phyloP scores from a whole-genome alignment of 2,113 vertebrate species.

The Entomyzon cyanotis region DNA sequence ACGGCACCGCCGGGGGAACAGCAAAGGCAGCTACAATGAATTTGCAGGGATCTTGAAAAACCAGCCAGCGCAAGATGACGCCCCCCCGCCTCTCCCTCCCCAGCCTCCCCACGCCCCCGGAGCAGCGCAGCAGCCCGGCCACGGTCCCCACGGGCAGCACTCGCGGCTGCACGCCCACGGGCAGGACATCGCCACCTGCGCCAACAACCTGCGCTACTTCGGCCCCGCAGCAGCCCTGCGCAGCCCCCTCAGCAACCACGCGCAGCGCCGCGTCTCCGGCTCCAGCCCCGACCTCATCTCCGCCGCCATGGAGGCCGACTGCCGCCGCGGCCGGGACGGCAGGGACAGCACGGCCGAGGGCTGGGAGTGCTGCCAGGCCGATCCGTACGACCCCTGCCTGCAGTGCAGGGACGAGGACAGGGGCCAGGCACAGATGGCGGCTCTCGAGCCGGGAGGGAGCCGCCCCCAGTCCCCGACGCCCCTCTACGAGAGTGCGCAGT shows the following conservation, averaged over 20 bases:
- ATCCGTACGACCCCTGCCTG: conserved; percentile 82
- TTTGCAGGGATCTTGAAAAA: conserved; percentile 84
- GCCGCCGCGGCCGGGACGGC: conserved; percentile 72
- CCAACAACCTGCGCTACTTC: conserved; percentile 94
- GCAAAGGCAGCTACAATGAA: conserved; percentile 93
- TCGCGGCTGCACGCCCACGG: conserved; percentile 79
- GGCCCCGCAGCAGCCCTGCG: conserved; percentile 92
- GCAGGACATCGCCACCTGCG: conserved; percentile 88
- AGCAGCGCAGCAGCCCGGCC: conserved; percentile 53
- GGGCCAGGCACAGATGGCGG: not conserved
- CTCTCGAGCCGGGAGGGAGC: not conserved
- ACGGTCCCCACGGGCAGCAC: conserved; percentile 58
- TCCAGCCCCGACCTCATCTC: conserved; percentile 94
- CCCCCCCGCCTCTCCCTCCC: conserved; percentile 52
- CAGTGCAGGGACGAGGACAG: conserved; percentile 74
- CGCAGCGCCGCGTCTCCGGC: conserved; percentile 85
- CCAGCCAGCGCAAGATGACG: conserved; percentile 69
- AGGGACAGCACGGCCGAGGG: conserved; percentile 29
- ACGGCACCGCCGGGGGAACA: conserved; percentile 92
- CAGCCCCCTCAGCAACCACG: conserved; percentile 92
- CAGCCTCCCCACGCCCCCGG: not conserved
- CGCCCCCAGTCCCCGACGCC: conserved; percentile 73
- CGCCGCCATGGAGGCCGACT: conserved; percentile 82
- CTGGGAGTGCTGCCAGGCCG: conserved; percentile 84
- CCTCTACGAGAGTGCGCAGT: conserved; percentile 59